A percentile compares a stretch with the other conserved stretches of the same genome.
phyloP scores from a whole-genome alignment of 2,888 invertebrate species.

The Lysandra bellargus region DNA sequence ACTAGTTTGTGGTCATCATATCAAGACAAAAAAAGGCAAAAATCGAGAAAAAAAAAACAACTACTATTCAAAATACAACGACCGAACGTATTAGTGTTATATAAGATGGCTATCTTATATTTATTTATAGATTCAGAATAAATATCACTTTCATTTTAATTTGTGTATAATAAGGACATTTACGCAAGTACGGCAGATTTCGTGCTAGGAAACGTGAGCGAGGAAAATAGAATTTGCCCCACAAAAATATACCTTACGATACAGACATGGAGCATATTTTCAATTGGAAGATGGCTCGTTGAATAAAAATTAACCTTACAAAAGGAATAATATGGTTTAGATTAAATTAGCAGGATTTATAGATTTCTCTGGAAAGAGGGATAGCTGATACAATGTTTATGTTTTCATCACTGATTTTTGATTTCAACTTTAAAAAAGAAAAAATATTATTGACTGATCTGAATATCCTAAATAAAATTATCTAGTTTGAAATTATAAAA shows the following conservation, averaged over 20 bases:
- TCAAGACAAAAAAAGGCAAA: not conserved
- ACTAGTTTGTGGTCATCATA: not conserved
- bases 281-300: not conserved
- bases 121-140: not conserved
- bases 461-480: too few species aligned
- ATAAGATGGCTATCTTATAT: not conserved
- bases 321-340: not conserved
- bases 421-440: not conserved
- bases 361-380: not conserved
- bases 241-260: not conserved
- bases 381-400: not conserved
- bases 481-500: too few species aligned
- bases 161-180: not conserved
- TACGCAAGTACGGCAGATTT: not conserved
- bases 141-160: not conserved
- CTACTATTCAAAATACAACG: constrained; percentile 3
- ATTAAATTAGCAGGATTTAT: not conserved
- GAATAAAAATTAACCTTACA: not conserved
- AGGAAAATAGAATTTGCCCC: not conserved
- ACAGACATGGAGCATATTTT: not conserved
- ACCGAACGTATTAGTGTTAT: not conserved
- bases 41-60: not conserved
- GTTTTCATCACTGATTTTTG: not conserved
- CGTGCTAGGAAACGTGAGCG: not conserved
- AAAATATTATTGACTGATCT: too few species aligned